Base-by-base conservation (phyloP, 2,888 invertebrate species). In the Hipparchia sbordonii region DNA sequence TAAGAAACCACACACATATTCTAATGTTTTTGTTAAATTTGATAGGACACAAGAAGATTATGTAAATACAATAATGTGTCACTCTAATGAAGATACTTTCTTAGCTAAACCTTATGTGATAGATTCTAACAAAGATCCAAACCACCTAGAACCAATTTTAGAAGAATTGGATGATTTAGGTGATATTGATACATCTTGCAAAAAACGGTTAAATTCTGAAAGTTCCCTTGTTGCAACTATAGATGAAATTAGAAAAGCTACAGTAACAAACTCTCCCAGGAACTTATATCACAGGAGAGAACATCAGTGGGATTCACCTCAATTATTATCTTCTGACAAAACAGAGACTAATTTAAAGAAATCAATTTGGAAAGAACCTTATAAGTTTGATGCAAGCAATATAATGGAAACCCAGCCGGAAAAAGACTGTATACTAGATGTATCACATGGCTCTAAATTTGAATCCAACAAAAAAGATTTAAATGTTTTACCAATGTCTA, bases 141-240 rank as follows among this genome's bases (percentile, higher is more conserved):
- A 93, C 77, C 94, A 94, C 70, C 83, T 95, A 70, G 94, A 94
- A 82, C 94, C 94, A 5, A 94, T 94, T 66, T 78, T 93, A 76
- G 95, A 95, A 84, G 95, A 95, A 80, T 86, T 94, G 56, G 95
- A 95, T 77, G 95, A 95, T 77, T 81, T 94, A 65, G 89, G 89
- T n/a, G 93, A 94, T 72, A 84, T 92, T 76, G 92, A 92, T 72
- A 81, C 83, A 51, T 84, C 87, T 46, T 87, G 82, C 77, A 89
- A 94, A 82, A 88, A 93, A 79, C 85, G 90, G 77, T 82, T 92
- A 59, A 93, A 91, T 81, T 94, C 94, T 45, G 94, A 94, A 81
- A 95, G 95, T 82, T 95, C 95, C 7, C 85, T 95, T 7, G 95
- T 95, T 7, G 95, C 95, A 10, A 95, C 95, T 2, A 95, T 95